Conservation (phyloP, 2,797 vertebrate genomes). For the Bucorvus abyssinicus region DNA sequence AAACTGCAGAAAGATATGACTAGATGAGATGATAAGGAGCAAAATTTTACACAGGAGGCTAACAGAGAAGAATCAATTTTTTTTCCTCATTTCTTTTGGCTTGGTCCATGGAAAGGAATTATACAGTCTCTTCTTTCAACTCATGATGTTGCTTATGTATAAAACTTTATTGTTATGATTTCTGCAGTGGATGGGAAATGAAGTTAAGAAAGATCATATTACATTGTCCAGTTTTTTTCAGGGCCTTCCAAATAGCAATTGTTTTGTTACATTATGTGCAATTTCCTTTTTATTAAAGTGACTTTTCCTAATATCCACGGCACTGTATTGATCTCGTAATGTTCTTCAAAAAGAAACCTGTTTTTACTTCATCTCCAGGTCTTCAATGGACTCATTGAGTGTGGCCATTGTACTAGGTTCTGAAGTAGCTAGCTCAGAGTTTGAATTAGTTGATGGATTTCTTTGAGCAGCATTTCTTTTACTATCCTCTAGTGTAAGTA, state of each 20-base stretch:
- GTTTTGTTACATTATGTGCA: conserved; percentile 65
- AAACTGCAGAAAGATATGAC: conserved; percentile 84
- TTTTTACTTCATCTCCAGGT: conserved; percentile 38
- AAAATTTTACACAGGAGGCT: conserved; percentile 85
- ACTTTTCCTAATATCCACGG: conserved; percentile 46
- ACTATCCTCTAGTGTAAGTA: conserved; percentile 57
- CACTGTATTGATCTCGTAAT: conserved; percentile 37
- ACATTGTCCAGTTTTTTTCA: conserved; percentile 42
- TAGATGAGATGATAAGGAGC: conserved; percentile 86
- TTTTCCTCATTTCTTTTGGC: conserved; percentile 63
- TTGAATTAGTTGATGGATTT: conserved; percentile 65
- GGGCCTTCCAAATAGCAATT: conserved; percentile 49
- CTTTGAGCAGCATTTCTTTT: conserved; percentile 59
- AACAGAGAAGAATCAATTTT: conserved; percentile 80
- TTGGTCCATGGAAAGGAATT: conserved; percentile 62
- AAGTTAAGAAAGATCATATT: conserved; percentile 58
- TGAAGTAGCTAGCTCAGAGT: conserved; percentile 63
- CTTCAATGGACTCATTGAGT: conserved; percentile 50
- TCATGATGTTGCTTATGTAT: conserved; percentile 64
- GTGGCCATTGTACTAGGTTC: conserved; percentile 47
- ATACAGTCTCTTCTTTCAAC: conserved; percentile 59
- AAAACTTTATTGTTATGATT: conserved; percentile 68
- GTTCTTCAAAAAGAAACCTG: conserved; percentile 47
- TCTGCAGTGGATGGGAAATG: conserved; percentile 65
- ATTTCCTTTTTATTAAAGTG: conserved; percentile 58